Evolutionary conservation across 2,113 vertebrate species (phyloP).

Genomic region (Apus apus): DNA sequence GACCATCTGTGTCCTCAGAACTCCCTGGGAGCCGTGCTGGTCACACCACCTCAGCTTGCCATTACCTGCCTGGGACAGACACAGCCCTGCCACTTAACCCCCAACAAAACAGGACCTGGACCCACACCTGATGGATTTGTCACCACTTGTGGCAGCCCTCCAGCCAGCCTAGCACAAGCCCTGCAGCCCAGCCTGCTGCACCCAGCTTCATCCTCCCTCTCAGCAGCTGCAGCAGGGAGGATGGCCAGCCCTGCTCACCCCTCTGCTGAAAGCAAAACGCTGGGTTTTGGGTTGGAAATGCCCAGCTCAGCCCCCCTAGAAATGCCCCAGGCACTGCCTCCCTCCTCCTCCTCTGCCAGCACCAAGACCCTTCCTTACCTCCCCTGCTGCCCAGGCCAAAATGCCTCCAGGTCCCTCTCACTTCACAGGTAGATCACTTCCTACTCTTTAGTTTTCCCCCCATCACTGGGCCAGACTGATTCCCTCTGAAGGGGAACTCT

Average conservation of each 20-base stretch:
- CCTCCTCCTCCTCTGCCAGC: neutral
- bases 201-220: fast-evolving
- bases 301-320: too few species aligned
- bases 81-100: neutral
- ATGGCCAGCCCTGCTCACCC: fast-evolving
- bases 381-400: neutral
- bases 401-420: neutral
- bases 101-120: neutral
- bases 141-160: neutral
- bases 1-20: fast-evolving
- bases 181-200: neutral
- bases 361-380: neutral
- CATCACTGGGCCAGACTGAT: fast-evolving
- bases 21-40: neutral
- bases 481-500: neutral
- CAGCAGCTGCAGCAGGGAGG: too few species aligned
- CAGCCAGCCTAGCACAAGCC: neutral
- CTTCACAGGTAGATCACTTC: too few species aligned
- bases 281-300: neutral
- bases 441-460: fast-evolving
- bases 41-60: neutral
- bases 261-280: neutral
- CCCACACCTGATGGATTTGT: fast-evolving
- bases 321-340: too few species aligned
- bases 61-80: neutral